Evolutionary conservation across 2,888 invertebrate genomes (phyloP).

Genomic region (Eupsilia transversa): DNA sequence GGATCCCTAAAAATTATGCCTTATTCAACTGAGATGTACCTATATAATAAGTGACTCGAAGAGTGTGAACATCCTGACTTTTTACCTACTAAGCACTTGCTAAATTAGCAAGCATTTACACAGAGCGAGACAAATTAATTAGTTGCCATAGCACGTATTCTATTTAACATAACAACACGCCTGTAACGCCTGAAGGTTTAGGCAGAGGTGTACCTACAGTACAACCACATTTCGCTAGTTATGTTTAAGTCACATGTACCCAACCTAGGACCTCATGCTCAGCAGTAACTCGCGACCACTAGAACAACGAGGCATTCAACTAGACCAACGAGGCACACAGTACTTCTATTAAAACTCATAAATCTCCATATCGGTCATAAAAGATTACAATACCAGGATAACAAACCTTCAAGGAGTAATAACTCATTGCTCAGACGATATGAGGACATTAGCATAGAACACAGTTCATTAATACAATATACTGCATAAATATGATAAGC

Average conservation of each 20-base stretch:
- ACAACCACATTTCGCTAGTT: no score
- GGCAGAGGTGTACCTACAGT: no score
- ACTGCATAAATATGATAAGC: conserved; percentile 17
- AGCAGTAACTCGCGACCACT: no score
- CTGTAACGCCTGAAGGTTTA: no score
- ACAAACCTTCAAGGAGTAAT: conserved; percentile 25
- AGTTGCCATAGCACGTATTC: neutral
- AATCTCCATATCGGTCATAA: neutral
- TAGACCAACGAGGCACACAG: no score
- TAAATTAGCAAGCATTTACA: no score
- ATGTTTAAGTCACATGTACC: no score
- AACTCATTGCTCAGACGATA: conserved; percentile 17
- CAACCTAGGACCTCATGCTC: no score
- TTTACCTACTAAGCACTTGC: neutral
- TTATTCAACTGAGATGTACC: neutral
- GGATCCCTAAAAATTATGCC: no score
- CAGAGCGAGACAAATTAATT: neutral
- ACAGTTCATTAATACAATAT: conserved; percentile 23
- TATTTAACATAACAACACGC: no score
- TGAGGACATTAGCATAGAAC: conserved; percentile 19
- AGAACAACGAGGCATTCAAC: no score
- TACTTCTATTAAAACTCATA: neutral
- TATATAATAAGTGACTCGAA: neutral
- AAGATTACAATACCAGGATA: conserved; percentile 17
- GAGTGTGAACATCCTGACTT: neutral